Conservation (phyloP, 2,797 vertebrate genomes). For the Pseudochaenichthys georgianus region DNA sequence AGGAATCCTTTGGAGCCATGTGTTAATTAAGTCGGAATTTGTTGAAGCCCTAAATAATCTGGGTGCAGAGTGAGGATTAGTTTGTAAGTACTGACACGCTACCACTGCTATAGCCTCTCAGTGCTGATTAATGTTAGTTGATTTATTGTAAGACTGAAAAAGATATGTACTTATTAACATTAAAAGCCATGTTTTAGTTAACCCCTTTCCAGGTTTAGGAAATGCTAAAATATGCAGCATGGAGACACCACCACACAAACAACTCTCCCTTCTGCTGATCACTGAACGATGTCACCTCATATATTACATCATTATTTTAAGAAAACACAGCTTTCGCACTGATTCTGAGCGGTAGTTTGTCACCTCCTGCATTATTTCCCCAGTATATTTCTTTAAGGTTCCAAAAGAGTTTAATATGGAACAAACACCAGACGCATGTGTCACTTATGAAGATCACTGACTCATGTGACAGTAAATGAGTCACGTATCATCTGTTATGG, state of each 20-base stretch:
- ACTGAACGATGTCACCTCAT: too few relatives aligned
- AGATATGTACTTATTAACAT: background rate
- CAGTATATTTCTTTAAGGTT: background rate
- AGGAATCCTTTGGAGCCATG: conserved; percentile 55
- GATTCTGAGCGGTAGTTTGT: background rate
- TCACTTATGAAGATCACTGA: conserved; percentile 35
- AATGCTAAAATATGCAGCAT: background rate
- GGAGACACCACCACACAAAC: background rate
- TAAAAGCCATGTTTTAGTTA: background rate
- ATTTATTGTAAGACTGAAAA: background rate
- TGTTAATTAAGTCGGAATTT: conserved; percentile 49
- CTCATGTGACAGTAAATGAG: conserved; percentile 34
- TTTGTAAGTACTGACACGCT: conserved; percentile 1
- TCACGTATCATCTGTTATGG: conserved; percentile 26
- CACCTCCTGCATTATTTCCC: background rate
- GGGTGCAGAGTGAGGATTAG: background rate
- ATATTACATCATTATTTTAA: too few relatives aligned
- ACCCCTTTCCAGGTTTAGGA: too few relatives aligned
- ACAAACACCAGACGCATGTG: background rate
- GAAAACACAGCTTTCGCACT: too few relatives aligned
- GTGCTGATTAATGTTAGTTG: background rate
- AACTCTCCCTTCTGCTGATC: too few relatives aligned
- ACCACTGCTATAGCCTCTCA: background rate
- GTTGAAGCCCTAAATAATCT: conserved; percentile 41
- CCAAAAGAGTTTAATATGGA: background rate